A percentile compares a stretch with the other conserved stretches of the same genome.
These are phyloP conservation scores for Sepiola atlantica DNA, from an alignment of 2,888 invertebrate genomes.

Conservation along the genomic window DNA sequence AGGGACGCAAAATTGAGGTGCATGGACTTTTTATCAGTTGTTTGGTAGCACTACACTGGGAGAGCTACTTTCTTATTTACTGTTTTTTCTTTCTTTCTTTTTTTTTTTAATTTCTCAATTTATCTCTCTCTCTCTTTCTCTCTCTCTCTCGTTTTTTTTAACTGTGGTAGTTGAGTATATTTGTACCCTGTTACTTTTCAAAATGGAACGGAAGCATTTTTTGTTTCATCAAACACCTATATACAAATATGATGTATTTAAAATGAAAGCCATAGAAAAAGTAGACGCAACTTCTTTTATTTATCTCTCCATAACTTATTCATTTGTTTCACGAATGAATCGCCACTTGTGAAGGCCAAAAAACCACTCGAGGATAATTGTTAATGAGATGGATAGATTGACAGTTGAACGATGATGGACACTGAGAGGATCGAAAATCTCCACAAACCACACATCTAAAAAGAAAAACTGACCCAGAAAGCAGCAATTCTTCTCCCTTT, in stretches of 20 bases:
- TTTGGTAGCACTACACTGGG: slow-evolving; percentile 69
- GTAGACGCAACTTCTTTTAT: neutral
- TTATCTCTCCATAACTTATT: too few species aligned
- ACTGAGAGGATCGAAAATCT: too few species aligned
- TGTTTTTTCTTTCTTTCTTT: slow-evolving; percentile 50
- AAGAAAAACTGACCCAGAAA: too few species aligned
- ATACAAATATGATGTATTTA: neutral
- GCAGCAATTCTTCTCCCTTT: too few species aligned
- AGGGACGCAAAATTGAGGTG: slow-evolving; percentile 99
- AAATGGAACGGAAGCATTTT: neutral
- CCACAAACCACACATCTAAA: too few species aligned
- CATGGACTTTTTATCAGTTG: slow-evolving; percentile 55
- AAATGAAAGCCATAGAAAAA: too few species aligned
- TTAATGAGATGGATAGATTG: too few species aligned
- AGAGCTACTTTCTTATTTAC: slow-evolving; percentile 65
- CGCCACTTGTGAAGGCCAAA: too few species aligned
- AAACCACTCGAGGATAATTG: too few species aligned
- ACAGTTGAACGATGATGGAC: too few species aligned
- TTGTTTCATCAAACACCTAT: neutral
- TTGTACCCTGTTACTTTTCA: neutral
- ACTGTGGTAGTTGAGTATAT: neutral
- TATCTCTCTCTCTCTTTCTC: neutral
- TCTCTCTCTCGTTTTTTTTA: neutral
- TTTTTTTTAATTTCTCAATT: neutral
- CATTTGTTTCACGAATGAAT: too few species aligned